phyloP scores from a whole-genome alignment of 2,113 vertebrate species.

The Ceuthmochares aereus region DNA sequence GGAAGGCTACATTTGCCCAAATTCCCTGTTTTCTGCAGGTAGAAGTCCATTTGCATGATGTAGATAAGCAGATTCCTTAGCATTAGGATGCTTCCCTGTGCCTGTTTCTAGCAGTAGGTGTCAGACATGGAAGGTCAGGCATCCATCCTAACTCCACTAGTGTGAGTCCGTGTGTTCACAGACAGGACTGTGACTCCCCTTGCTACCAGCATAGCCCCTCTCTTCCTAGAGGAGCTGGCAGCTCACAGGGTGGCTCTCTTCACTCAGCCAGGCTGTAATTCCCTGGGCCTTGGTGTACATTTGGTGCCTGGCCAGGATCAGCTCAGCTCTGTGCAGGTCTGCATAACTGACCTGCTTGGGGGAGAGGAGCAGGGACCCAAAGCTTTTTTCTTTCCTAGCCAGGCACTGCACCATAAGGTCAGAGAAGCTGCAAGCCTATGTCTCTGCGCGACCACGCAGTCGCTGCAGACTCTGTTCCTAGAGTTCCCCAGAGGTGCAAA shows the following conservation, averaged over 20 bases:
- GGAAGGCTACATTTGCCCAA: background rate
- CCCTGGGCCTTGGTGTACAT: background rate
- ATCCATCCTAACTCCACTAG: background rate
- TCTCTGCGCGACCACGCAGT: background rate
- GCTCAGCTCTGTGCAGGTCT: background rate
- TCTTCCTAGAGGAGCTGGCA: background rate
- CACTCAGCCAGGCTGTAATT: background rate
- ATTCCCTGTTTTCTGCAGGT: background rate
- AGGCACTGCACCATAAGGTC: background rate
- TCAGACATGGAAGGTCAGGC: background rate
- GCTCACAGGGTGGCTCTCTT: fast-evolving
- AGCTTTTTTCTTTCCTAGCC: background rate
- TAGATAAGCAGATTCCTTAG: background rate
- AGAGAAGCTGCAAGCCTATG: background rate
- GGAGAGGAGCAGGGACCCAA: background rate
- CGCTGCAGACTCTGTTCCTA: background rate
- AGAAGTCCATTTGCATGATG: background rate
- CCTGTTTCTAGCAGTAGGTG: background rate
- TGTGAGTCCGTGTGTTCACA: background rate
- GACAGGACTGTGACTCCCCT: background rate
- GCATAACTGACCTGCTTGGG: fast-evolving
- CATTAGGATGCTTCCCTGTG: background rate
- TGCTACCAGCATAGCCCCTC: background rate
- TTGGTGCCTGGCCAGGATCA: background rate
- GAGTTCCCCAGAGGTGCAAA: background rate